Percentiles rank a stretch among this genome's conserved stretches.
Evolutionary conservation across 1,140 invertebrate genomes (phyloP).

Genomic region (Drosophila arizonae): DNA sequence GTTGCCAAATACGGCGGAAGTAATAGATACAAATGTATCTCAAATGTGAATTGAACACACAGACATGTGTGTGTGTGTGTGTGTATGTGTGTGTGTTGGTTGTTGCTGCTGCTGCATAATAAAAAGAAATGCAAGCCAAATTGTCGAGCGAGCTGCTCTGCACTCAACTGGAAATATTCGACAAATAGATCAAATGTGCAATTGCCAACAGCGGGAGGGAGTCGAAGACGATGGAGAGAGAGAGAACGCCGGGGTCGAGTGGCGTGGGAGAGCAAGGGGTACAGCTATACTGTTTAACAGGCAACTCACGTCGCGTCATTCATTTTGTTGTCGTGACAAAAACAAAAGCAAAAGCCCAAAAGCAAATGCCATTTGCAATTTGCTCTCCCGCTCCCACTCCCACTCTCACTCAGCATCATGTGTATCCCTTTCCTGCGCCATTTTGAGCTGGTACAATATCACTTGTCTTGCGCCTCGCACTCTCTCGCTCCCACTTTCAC

Average conservation of each 20-base stretch:
- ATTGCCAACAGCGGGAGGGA: slow-evolving; percentile 13
- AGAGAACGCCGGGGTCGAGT: no score
- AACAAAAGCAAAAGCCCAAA: slow-evolving; percentile 1
- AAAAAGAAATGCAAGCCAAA: slow-evolving; percentile 35
- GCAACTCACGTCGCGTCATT: slow-evolving; percentile 7
- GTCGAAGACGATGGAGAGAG: no score
- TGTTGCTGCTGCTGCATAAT: slow-evolving; percentile 2
- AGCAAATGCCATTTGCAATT: no score
- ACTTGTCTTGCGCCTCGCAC: no score
- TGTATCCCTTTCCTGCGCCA: no score
- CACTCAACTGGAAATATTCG: slow-evolving; percentile 65
- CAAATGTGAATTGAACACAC: not conserved
- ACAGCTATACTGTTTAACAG: not conserved
- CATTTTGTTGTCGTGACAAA: slow-evolving; percentile 11
- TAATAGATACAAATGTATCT: slow-evolving; percentile 60
- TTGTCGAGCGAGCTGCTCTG: slow-evolving; percentile 35
- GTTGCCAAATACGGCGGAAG: slow-evolving; percentile 66
- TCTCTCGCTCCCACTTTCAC: no score
- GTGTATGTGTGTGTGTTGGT: not conserved
- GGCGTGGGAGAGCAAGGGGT: no score
- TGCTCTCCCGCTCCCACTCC: not conserved
- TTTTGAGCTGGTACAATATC: no score
- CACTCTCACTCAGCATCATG: not conserved
- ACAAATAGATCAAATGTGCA: slow-evolving; percentile 63
- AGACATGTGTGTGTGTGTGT: not conserved